phyloP scores from a whole-genome alignment of 2,113 vertebrate species.

The Mustelus asterias region DNA sequence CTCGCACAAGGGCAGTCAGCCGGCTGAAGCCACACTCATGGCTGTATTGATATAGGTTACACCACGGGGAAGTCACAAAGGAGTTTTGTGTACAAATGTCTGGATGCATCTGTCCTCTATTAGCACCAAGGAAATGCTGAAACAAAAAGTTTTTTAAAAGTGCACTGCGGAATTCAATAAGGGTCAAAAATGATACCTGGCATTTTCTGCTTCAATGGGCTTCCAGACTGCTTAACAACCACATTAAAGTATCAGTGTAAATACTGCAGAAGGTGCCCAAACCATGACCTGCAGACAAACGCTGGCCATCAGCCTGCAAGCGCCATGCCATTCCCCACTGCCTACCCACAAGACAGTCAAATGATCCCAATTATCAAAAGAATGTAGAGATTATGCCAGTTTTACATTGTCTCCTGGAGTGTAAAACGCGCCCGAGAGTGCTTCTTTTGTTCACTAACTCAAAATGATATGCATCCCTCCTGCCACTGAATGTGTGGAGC shows the following conservation, averaged over 20 bases:
- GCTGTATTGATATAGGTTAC: background rate
- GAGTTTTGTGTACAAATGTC: background rate
- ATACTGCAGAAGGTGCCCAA: too few relatives aligned
- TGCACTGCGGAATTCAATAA: background rate
- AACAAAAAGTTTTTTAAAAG: background rate
- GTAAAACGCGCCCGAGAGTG: background rate
- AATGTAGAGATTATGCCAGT: background rate
- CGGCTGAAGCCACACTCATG: background rate
- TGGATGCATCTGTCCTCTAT: background rate
- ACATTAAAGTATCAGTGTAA: background rate
- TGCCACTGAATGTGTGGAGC: background rate
- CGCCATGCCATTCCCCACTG: background rate
- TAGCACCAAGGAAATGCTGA: background rate
- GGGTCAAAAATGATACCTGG: background rate
- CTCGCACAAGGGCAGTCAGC: background rate
- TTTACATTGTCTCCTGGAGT: background rate
- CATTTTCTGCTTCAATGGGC: background rate
- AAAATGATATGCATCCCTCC: background rate
- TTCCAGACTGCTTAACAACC: background rate
- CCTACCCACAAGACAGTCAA: background rate
- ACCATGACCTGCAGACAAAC: background rate
- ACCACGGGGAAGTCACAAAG: background rate
- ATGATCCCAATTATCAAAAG: conserved; percentile 19
- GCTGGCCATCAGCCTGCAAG: background rate
- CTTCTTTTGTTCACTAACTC: background rate